A percentile compares a stretch with the other conserved stretches of the same genome.
Conservation (phyloP, 2,888 invertebrate species). For the Lochmaea capreae region DNA sequence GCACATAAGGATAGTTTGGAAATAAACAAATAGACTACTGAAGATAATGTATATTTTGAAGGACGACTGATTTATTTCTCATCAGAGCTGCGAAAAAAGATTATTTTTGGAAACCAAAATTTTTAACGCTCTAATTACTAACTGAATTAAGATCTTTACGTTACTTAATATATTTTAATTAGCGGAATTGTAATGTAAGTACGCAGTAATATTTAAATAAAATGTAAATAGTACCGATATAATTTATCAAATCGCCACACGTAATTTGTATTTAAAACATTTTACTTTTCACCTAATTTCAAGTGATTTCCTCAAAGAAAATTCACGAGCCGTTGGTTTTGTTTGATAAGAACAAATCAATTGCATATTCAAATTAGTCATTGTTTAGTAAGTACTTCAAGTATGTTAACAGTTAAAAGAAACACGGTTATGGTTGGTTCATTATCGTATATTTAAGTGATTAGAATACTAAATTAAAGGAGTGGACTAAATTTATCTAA, state of each 20-base stretch:
- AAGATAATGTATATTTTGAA: too few relatives aligned
- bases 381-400: conserved; percentile 46
- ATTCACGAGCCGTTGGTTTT: conserved; percentile 6
- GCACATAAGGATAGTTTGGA: too few relatives aligned
- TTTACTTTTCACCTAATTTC: not conserved
- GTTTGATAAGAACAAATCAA: conserved; percentile 26
- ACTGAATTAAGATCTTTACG: not conserved
- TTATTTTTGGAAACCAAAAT: not conserved
- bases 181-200: not conserved
- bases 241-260: too few relatives aligned
- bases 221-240: too few relatives aligned
- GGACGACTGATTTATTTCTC: not conserved
- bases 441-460: conserved; percentile 41
- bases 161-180: conserved; percentile 4
- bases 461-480: conserved; percentile 39
- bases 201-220: too few relatives aligned
- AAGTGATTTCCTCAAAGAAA: not conserved
- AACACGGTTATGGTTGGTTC: conserved; percentile 45
- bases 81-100: not conserved
- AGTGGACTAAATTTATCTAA: conserved; percentile 6
- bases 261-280: not conserved
- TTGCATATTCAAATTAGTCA: conserved; percentile 34
- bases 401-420: conserved; percentile 52
- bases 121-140: not conserved
- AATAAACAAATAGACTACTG: too few relatives aligned